These are phyloP conservation scores for Tinamus guttatus DNA, from an alignment of 2,113 vertebrate genomes.

Conservation along the genomic window DNA sequence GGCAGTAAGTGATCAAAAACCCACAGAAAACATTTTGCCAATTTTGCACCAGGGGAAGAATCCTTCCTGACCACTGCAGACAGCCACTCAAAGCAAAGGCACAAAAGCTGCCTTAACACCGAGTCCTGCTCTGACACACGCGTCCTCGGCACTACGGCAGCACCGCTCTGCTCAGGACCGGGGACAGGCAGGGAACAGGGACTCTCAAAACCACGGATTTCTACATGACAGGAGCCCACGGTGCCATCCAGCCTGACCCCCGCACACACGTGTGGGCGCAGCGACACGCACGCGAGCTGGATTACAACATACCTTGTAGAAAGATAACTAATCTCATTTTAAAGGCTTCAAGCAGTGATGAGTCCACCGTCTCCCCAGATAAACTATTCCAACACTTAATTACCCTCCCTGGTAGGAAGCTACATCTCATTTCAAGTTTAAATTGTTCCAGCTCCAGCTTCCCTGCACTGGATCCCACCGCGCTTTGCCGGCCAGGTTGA, in stretches of 20 bases:
- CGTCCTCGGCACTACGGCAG: not conserved
- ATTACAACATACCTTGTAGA: fast-evolving
- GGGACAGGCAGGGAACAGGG: not conserved
- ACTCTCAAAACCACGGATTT: not conserved
- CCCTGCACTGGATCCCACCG: fast-evolving
- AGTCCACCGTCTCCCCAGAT: not conserved
- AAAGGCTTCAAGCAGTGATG: not conserved
- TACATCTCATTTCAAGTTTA: not conserved
- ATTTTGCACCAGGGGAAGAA: not conserved
- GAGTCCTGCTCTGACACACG: fast-evolving
- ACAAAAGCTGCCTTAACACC: not conserved
- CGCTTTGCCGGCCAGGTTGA: not conserved
- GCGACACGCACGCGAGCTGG: not conserved
- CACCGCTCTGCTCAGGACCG: not conserved
- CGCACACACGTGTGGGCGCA: fast-evolving
- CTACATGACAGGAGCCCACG: fast-evolving
- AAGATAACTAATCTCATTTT: not conserved
- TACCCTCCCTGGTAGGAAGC: not conserved
- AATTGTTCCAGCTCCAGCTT: not conserved
- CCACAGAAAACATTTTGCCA: not conserved
- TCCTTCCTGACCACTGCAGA: not conserved
- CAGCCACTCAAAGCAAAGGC: not conserved
- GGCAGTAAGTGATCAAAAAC: not conserved
- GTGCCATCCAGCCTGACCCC: fast-evolving
- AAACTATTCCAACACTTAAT: not conserved